A percentile compares a stretch with the other conserved stretches of the same genome.
phyloP scores from a whole-genome alignment of 2,113 vertebrate species.

The Carollia perspicillata region DNA sequence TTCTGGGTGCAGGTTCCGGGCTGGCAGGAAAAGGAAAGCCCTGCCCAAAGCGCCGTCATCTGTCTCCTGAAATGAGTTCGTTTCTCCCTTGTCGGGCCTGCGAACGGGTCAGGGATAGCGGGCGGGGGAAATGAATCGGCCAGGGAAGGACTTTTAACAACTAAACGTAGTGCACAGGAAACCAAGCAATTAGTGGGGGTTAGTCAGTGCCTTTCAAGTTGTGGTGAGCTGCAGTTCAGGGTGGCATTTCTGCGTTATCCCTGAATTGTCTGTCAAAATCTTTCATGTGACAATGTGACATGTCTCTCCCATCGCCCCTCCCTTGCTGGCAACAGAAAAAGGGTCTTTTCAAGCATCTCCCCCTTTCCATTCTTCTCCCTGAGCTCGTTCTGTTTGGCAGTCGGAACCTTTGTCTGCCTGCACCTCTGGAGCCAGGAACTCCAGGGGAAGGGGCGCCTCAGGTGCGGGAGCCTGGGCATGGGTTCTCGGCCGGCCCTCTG shows the following conservation, averaged over 20 bases:
- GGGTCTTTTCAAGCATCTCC: constrained; percentile 34
- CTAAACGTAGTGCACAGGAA: constrained; percentile 51
- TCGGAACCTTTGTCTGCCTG: constrained; percentile 46
- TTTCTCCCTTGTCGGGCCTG: not conserved
- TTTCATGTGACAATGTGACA: constrained; percentile 63
- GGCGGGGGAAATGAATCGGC: constrained; percentile 19
- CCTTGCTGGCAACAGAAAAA: constrained; percentile 31
- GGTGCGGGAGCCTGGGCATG: not conserved
- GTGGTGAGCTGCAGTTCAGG: not conserved
- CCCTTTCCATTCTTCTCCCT: not conserved
- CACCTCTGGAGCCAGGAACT: not conserved
- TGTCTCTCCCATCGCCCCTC: constrained; percentile 50
- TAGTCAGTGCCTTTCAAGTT: constrained; percentile 57
- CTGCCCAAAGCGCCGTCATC: not conserved
- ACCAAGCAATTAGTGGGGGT: constrained; percentile 54
- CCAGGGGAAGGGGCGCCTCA: not conserved
- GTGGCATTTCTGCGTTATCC: constrained; percentile 43
- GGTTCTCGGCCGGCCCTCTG: not conserved
- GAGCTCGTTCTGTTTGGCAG: not conserved
- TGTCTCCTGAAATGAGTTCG: not conserved
- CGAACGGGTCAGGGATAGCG: not conserved
- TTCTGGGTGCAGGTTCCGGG: not conserved
- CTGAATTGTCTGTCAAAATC: constrained; percentile 65
- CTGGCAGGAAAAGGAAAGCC: not conserved
- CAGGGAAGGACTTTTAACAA: constrained; percentile 51